A percentile compares a stretch with the other conserved stretches of the same genome.
Conservation (phyloP, 2,888 invertebrate species). For the Leucania comma region DNA sequence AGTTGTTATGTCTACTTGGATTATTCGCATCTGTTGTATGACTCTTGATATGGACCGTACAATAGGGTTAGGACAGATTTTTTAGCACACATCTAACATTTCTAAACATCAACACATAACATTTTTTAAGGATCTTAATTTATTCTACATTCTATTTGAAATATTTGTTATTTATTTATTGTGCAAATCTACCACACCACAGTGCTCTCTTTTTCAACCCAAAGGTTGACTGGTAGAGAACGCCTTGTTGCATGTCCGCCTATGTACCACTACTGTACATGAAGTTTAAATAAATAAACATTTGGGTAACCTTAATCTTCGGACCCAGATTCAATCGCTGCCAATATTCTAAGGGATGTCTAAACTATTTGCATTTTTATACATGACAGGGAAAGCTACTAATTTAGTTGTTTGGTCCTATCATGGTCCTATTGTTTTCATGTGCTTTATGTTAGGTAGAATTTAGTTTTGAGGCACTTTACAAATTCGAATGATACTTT, state of each 20-base stretch:
- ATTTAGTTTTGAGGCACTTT: background rate
- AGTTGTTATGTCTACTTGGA: background rate
- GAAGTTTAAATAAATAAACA: no score
- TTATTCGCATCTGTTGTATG: background rate
- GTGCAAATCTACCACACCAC: no score
- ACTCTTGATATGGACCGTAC: background rate
- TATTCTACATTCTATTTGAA: no score
- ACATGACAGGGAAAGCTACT: conserved; percentile 7
- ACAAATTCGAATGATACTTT: conserved; percentile 5
- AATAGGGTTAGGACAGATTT: background rate
- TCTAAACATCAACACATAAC: no score
- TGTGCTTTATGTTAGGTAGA: background rate
- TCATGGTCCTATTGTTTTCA: background rate
- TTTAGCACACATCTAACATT: background rate
- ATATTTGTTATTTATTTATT: no score
- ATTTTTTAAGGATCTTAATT: no score
- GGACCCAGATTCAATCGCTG: conserved; percentile 21
- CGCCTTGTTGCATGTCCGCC: no score
- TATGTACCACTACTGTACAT: no score
- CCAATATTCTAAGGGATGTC: conserved; percentile 40
- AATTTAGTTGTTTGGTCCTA: background rate
- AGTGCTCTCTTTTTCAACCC: no score
- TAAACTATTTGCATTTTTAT: conserved; percentile 4
- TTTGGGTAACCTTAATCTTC: conserved; percentile 36
- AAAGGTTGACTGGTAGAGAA: no score